Evolutionary conservation across 2,113 vertebrate species (phyloP).

Genomic region (Falcunculus frontatus): DNA sequence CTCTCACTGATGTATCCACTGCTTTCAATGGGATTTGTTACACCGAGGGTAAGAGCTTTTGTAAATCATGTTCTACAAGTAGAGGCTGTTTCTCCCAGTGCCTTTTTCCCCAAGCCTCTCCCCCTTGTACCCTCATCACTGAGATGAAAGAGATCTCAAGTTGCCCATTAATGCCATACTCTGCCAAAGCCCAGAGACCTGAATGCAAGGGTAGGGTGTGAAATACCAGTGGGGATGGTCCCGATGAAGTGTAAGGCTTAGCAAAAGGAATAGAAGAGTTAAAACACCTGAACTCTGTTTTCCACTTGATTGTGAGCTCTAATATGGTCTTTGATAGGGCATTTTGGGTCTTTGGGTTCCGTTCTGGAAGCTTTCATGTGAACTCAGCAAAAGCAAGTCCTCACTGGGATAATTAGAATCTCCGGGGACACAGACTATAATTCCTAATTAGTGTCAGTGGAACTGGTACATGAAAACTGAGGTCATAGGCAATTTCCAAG

Average conservation of each 20-base stretch:
- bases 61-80: neutral
- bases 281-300: neutral
- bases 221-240: neutral
- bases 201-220: neutral
- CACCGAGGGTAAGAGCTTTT: neutral
- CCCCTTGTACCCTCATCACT: neutral
- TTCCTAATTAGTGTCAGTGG: conserved; percentile 1
- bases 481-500: neutral
- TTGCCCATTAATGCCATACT: neutral
- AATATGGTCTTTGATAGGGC: neutral
- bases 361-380: neutral
- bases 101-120: neutral
- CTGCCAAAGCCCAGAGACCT: neutral
- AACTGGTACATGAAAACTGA: neutral
- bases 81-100: neutral
- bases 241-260: neutral
- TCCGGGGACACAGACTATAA: neutral
- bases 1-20: neutral
- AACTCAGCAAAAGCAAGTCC: neutral
- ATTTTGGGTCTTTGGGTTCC: neutral
- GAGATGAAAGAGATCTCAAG: neutral
- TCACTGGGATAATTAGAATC: neutral
- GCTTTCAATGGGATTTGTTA: neutral
- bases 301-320: neutral
- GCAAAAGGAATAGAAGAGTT: neutral